Evolutionary conservation across 2,797 vertebrate species (phyloP).

Genomic region (Hemitrygon akajei): DNA sequence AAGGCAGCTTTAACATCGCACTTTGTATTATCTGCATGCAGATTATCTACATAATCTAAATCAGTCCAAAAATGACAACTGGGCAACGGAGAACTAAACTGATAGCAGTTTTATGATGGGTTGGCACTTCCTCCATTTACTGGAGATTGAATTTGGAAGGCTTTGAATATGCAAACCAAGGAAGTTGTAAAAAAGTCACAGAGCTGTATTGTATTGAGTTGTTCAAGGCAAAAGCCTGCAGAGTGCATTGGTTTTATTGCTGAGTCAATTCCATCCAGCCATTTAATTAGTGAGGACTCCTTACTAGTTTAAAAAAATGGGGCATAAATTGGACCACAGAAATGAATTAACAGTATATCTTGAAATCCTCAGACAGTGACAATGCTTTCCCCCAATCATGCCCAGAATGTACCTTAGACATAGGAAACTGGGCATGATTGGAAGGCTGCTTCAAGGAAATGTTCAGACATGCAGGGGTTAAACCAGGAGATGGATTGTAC

Average conservation of each 20-base stretch:
- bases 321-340: neutral
- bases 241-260: neutral
- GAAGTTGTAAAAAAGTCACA: slow-evolving; percentile 6
- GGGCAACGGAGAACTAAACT: neutral
- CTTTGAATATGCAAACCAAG: neutral
- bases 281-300: neutral
- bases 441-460: neutral
- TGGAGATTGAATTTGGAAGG: slow-evolving; percentile 15
- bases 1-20: neutral
- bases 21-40: neutral
- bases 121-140: neutral
- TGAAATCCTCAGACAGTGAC: neutral
- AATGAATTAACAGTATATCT: neutral
- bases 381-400: neutral
- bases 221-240: neutral
- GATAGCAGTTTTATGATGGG: neutral
- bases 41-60: neutral
- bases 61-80: neutral
- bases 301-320: neutral
- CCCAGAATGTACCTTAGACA: neutral
- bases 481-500: neutral
- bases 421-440: neutral
- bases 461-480: neutral
- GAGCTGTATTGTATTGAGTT: neutral
- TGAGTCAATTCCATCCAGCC: neutral